Conservation (phyloP, 2,888 invertebrate genomes). For the Erebia palarica region DNA sequence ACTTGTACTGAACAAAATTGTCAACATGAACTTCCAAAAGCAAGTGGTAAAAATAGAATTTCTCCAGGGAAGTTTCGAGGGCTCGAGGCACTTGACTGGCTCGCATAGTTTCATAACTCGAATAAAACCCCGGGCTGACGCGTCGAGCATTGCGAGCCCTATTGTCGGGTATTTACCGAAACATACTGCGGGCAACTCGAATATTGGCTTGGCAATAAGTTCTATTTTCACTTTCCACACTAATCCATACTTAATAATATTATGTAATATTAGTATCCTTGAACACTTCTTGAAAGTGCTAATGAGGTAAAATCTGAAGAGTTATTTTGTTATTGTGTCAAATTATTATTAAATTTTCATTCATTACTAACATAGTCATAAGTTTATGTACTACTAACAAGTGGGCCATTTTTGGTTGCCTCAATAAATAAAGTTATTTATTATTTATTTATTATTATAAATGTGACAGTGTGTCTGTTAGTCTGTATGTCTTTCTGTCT, state of each 20-base stretch:
- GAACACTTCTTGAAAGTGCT: too few species aligned
- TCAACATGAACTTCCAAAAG: neutral
- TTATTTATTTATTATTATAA: too few species aligned
- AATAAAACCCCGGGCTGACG: slow-evolving; percentile 33
- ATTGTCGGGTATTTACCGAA: slow-evolving; percentile 31
- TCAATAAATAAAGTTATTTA: too few species aligned
- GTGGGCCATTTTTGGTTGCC: too few species aligned
- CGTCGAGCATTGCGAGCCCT: slow-evolving; percentile 27
- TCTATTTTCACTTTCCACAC: neutral
- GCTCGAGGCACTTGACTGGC: slow-evolving; percentile 33
- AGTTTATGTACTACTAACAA: too few species aligned
- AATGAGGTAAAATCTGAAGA: too few species aligned
- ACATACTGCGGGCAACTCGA: slow-evolving; percentile 29
- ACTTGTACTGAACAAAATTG: neutral
- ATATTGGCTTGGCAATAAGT: slow-evolving; percentile 17
- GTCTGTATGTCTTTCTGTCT: too few species aligned
- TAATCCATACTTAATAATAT: neutral
- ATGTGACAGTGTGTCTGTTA: too few species aligned
- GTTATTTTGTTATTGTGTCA: too few species aligned
- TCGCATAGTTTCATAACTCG: slow-evolving; percentile 36
- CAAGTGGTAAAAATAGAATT: slow-evolving; percentile 22
- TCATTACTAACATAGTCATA: too few species aligned
- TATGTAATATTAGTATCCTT: too few species aligned
- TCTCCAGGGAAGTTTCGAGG: slow-evolving; percentile 30
- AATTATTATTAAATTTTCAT: too few species aligned